Base-by-base conservation (phyloP, 2,113 vertebrate species). In the Melospiza georgiana region DNA sequence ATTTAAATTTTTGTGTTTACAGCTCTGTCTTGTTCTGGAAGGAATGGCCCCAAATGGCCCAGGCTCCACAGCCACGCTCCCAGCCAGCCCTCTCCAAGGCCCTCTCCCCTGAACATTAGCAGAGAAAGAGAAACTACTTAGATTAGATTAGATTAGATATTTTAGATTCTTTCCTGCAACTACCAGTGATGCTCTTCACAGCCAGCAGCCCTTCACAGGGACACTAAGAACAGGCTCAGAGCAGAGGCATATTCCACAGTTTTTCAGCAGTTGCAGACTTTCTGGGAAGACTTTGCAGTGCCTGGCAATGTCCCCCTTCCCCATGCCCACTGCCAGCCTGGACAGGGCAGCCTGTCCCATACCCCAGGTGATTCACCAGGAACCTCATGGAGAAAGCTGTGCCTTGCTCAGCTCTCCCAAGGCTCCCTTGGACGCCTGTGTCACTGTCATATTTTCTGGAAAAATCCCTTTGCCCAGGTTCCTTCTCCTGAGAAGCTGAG, bases 1-100 rank as follows among this genome's bases (percentile, higher is more conserved):
- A 46, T 79, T 78, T 43, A 66, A 71, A 37, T 54, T n/a, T 49
- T 71, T 71, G 9, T 15, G 63, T 90, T 84, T 74, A 37, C 46
- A 66, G 4, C 12, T 84, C 28, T 74, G 20, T 30, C 44, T 52
- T 71, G 6, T 67, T 87, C 57, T 8, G 4, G 62, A 84, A 87
- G 39, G 8, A 67, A 51, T 0, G 0, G 25, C 43, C 6, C 6
- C 57, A 72, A 33, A 10, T 0, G 3, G 12, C 2, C 7, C 16
- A 41, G 35, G 21, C 9, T 86, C 35, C 73, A 49, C 48, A 80
- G 57, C 14, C 20, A 8, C 1, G 0, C 39, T 84, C 65, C 51
- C 43, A 86, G 28, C 20, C 39, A 78, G n/a, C 8, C 17, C 28
- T 78, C 48, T 33, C 23, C 13, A 4, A 31, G 6, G 11, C 17